Evolutionary conservation across 1,140 invertebrate genomes (phyloP).

Genomic region (Heliconius nattereri): DNA sequence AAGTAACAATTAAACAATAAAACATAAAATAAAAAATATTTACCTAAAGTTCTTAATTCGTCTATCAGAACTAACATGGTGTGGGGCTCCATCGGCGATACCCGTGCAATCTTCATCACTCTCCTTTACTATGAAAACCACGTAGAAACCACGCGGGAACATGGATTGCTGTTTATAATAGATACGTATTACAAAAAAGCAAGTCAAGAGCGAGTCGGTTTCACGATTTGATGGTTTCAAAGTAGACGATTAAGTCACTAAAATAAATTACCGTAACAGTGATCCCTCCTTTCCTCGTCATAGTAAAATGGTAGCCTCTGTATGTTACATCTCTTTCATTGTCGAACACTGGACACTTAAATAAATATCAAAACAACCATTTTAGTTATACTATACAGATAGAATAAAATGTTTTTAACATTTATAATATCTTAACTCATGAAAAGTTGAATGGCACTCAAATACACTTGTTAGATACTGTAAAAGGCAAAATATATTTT

Average conservation of each 20-base stretch:
- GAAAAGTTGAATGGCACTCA: no score
- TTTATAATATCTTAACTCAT: no score
- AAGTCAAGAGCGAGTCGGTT: no score
- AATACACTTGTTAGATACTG: no score
- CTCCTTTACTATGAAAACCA: slow-evolving; percentile 90
- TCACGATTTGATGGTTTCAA: no score
- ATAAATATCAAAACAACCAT: slow-evolving; percentile 20
- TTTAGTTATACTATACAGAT: no score
- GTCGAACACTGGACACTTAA: slow-evolving; percentile 89
- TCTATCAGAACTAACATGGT: not conserved
- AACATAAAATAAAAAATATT: not conserved
- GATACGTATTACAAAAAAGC: not conserved
- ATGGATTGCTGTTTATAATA: slow-evolving; percentile 81
- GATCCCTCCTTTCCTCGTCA: slow-evolving; percentile 72
- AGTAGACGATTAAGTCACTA: not conserved
- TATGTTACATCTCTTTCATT: slow-evolving; percentile 86
- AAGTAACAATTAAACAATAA: no score
- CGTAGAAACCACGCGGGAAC: slow-evolving; percentile 88
- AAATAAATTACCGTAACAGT: slow-evolving; percentile 58
- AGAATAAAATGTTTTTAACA: no score
- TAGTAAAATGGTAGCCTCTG: slow-evolving; percentile 87
- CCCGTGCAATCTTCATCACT: slow-evolving; percentile 87
- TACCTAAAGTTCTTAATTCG: slow-evolving; percentile 56
- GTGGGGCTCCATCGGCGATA: slow-evolving; percentile 17
- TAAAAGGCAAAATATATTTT: no score